Conservation (phyloP, 2,113 vertebrate species). For the Cryptomyrus ogoouensis region DNA sequence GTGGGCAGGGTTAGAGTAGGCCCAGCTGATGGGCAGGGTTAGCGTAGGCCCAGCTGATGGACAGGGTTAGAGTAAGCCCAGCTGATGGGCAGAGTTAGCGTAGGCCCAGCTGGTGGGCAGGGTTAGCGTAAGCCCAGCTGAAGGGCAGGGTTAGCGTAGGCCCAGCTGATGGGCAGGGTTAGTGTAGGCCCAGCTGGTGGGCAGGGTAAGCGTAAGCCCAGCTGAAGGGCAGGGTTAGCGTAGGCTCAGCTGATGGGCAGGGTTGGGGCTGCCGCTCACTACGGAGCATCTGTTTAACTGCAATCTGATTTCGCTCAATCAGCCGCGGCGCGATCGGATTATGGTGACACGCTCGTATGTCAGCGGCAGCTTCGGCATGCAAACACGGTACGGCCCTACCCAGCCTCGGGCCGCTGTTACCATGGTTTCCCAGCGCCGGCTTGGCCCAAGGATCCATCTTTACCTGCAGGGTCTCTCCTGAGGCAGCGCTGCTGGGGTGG, state of each 20-base stretch:
- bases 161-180: too few species aligned
- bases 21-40: too few species aligned
- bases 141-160: too few species aligned
- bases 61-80: too few species aligned
- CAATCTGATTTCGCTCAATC: conserved; percentile 8
- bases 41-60: too few species aligned
- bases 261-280: neutral
- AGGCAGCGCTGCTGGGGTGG: neutral
- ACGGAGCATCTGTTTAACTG: conserved; percentile 12
- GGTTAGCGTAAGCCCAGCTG: too few species aligned
- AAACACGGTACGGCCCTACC: neutral
- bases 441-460: neutral
- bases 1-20: too few species aligned
- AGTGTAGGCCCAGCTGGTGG: too few species aligned
- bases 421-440: conserved; percentile 12
- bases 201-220: too few species aligned
- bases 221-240: neutral
- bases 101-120: too few species aligned
- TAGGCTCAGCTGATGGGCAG: neutral
- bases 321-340: neutral
- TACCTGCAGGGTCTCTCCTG: neutral
- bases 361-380: neutral
- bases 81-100: too few species aligned
- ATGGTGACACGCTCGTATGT: neutral
- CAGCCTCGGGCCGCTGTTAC: neutral